These are phyloP conservation scores for Polydrusus cervinus DNA, from an alignment of 2,888 invertebrate species.

Conservation along the genomic window DNA sequence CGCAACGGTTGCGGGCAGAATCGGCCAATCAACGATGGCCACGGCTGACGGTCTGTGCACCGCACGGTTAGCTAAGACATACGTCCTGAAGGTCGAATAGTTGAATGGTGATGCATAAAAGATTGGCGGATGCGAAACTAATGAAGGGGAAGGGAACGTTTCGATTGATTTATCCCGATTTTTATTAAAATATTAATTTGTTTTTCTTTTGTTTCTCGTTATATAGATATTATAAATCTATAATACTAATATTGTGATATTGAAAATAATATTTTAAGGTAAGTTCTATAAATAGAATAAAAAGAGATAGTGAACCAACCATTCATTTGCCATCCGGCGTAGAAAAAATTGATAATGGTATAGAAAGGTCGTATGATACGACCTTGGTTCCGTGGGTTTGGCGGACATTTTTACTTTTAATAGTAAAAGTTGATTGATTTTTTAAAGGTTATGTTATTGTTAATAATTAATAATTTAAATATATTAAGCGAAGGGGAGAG, in stretches of 20 bases:
- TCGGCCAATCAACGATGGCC: constrained; percentile 26
- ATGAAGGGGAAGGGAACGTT: too few species aligned
- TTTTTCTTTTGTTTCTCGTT: too few species aligned
- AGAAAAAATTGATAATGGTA: neutral
- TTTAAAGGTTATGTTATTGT: neutral
- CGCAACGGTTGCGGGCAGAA: constrained; percentile 13
- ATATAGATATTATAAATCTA: too few species aligned
- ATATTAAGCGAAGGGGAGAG: neutral
- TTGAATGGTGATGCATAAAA: neutral
- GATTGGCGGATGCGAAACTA: too few species aligned
- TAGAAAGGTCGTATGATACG: constrained; percentile 13
- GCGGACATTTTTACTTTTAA: neutral
- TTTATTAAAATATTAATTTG: too few species aligned
- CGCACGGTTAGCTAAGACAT: neutral
- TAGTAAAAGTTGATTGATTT: constrained; percentile 15
- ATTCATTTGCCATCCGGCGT: constrained; percentile 19
- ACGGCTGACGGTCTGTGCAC: constrained; percentile 18
- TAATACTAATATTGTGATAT: too few species aligned
- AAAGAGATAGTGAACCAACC: constrained; percentile 1
- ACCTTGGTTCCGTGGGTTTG: neutral
- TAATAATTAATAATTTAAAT: neutral
- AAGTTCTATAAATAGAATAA: constrained; percentile 5
- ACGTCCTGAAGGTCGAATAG: constrained; percentile 11
- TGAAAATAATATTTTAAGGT: too few species aligned
- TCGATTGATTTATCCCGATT: too few species aligned